A percentile compares a stretch with the other conserved stretches of the same genome.
Evolutionary conservation across 2,113 vertebrate species (phyloP).

Genomic region (Peucedramus taeniatus): DNA sequence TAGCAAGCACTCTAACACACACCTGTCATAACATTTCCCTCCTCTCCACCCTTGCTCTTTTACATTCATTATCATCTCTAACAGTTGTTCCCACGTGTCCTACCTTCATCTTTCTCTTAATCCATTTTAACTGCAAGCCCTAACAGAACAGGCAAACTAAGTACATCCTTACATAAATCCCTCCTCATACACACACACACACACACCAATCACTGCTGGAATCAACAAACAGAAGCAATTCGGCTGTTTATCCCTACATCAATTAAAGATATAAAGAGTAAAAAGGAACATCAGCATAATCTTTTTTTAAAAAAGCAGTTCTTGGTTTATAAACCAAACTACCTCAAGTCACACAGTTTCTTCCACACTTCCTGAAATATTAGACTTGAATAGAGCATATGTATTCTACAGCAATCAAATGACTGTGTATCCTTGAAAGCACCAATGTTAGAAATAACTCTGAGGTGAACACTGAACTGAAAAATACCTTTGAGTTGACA

Average conservation of each 20-base stretch:
- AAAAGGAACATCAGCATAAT: not conserved
- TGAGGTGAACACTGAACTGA: not conserved
- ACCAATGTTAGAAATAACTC: not conserved
- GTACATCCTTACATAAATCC: not conserved
- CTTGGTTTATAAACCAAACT: not conserved
- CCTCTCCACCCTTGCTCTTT: not conserved
- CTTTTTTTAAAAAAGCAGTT: not conserved
- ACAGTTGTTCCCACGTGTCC: not conserved
- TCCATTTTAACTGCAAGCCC: not conserved
- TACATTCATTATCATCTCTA: not conserved
- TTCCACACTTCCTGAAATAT: not conserved
- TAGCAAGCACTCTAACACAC: not conserved
- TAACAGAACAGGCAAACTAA: not conserved
- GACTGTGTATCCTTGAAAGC: not conserved
- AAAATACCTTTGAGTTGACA: not conserved
- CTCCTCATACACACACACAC: not conserved
- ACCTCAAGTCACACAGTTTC: not conserved
- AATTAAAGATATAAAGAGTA: not conserved
- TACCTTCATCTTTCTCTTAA: constrained; percentile 1
- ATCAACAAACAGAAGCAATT: not conserved
- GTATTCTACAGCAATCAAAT: not conserved
- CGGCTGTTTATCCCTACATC: not conserved
- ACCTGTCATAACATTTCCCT: not conserved
- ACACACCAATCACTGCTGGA: not conserved
- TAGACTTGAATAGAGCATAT: not conserved